Conservation (phyloP, 2,797 vertebrate species). For the Sebastes kiyomatsui region DNA sequence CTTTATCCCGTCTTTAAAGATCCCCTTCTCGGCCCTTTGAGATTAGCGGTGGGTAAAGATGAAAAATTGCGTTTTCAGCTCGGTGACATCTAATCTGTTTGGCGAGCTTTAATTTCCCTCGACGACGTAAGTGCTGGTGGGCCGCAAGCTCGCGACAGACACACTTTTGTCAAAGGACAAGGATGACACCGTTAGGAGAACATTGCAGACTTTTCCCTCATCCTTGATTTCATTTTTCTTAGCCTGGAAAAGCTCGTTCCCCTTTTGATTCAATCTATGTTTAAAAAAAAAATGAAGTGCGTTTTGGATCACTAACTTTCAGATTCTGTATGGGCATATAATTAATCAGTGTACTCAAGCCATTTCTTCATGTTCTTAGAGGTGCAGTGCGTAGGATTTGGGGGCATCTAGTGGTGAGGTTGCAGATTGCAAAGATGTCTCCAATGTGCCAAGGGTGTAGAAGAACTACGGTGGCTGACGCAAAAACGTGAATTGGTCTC, state of each 20-base stretch:
- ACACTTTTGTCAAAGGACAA: slow-evolving; percentile 59
- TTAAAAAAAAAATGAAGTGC: neutral
- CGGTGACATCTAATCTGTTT: slow-evolving; percentile 86
- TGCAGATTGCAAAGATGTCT: too few species aligned
- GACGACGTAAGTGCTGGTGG: slow-evolving; percentile 73
- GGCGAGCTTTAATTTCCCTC: slow-evolving; percentile 85
- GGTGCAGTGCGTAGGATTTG: too few species aligned
- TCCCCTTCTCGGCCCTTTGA: slow-evolving; percentile 67
- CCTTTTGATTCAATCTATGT: neutral
- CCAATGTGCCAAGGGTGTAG: too few species aligned
- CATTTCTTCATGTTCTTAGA: neutral
- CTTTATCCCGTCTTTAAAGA: slow-evolving; percentile 73
- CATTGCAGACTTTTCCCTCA: neutral
- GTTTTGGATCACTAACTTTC: neutral
- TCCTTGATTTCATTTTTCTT: slow-evolving; percentile 22
- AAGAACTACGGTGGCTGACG: too few species aligned
- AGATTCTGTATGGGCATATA: neutral
- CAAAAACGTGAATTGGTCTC: too few species aligned
- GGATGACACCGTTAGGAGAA: slow-evolving; percentile 27
- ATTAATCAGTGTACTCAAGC: neutral
- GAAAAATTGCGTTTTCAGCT: slow-evolving; percentile 83
- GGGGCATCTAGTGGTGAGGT: too few species aligned
- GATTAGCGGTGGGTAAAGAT: slow-evolving; percentile 80
- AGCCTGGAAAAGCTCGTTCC: neutral
- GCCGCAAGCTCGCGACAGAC: slow-evolving; percentile 60